Base-by-base conservation (phyloP, 2,113 vertebrate genomes). In the Columbina picui region DNA sequence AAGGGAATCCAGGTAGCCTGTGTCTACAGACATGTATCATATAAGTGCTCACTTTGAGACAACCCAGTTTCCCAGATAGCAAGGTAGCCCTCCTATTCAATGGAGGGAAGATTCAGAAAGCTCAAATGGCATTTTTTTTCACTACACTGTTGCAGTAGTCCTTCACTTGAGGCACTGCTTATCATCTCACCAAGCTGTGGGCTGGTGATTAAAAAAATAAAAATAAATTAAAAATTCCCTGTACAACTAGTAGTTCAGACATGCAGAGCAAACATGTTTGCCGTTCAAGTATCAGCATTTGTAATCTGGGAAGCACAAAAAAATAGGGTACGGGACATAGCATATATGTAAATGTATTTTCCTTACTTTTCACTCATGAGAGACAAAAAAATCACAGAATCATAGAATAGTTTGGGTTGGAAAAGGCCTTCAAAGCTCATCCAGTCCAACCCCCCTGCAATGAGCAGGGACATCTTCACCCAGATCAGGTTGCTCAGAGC, bases 221-320 rank as follows among this genome's bases (percentile, higher is more conserved):
- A n/a, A n/a, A n/a, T n/a, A n/a, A n/a, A n/a, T n/a, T n/a, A n/a
- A n/a, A n/a, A n/a, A n/a, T n/a, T 12, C 41, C 30, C 25, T 53
- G 21, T 6, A 16, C 21, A 53, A 27, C 17, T 26, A 43, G 36
- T 12, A 77, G 36, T 25, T 52, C 32, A 60, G 26, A 43, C 26
- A 36, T 6, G 20, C 21, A 34, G 45, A 11, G 45, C 36, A 60
- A 77, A 67, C 10, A 25, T 1, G 3, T 41, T 53, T 57, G 25
- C 29, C 32, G 11, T 29, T 64, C 45, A 0, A 0, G n/a, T 55
- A 53, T 60, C 34, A 3, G 2, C 34, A 47, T 60, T 23, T 23
- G 22, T 41, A n/a, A 84, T 21, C 64, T 38, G 18, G 26, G 22
- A 84, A 67, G 21, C 14, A 55, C 17, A 67, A 60, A 64, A 75